Evolutionary conservation across 1,140 invertebrate species (phyloP), one percentile per base, ranked within the genome.

Genomic region (Polyergus mexicanus): DNA sequence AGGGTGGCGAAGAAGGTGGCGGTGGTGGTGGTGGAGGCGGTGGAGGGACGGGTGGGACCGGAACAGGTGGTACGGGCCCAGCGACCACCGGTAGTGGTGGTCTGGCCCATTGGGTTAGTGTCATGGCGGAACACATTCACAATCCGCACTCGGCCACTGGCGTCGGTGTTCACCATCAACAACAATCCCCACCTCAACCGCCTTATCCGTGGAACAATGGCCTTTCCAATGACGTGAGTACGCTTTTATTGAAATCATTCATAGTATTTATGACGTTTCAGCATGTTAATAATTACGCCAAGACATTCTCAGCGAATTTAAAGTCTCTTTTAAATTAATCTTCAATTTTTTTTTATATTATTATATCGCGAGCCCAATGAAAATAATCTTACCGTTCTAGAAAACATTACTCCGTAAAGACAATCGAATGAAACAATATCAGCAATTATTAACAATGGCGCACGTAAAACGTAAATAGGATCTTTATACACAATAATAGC

Each of bases 91-190:
- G 94, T 66, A 91, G 94, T 84, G 93, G 93, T 41, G 96, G 94
- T 86, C 94, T 96, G 90, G 96, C 96, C 87, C 96, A 97, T 92
- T 97, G 96, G 96, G 96, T 96, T 95, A 96, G 96, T 92, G 96
- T 97, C 89, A 96, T 97, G 96, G 96, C 96, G 47, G 96, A 96
- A 80, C 96, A 96, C 93, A 96, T 96, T 92, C 96, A 96, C 94
- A 95, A 96, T 90, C 95, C 95, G 19, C 96, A 96, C 91, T 93
- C 94, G 16, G 87, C 94, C 7, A 88, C 93, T 4, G 92, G 92
- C 58, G 94, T 95, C 51, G 91, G 92, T 35, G 92, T 92, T 68
- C 93, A 94, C 56, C 94, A 95, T 90, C 94, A 95, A 92, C 94
- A 95, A 84, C 94, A 95, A 51, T 94, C 95, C 89, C 92, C 94